Conservation (phyloP, 2,797 vertebrate species). For the Sciurus carolinensis region DNA sequence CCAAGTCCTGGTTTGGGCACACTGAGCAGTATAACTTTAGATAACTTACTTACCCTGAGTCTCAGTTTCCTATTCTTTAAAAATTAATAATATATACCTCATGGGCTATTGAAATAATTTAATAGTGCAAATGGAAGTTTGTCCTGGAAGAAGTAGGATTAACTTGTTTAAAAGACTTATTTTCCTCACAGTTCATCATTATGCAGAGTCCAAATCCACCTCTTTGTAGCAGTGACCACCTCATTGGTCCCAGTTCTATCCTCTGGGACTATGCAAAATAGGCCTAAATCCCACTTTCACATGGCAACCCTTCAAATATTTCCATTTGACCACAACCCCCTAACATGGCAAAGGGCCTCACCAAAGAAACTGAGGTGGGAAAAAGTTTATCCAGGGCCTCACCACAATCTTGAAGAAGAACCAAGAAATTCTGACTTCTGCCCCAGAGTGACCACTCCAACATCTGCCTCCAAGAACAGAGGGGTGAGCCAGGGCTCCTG, state of each 20-base stretch:
- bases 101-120: neutral
- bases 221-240: neutral
- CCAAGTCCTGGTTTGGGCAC: neutral
- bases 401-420: conserved; percentile 72
- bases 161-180: neutral
- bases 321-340: conserved; percentile 59
- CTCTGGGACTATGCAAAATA: conserved; percentile 9
- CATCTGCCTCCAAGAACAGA: conserved; percentile 54
- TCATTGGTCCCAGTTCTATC: neutral
- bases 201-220: neutral
- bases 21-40: neutral
- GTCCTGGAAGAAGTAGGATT: neutral
- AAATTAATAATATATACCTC: conserved; percentile 48
- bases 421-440: conserved; percentile 29
- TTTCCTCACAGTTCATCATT: neutral
- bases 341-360: conserved; percentile 59
- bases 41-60: neutral
- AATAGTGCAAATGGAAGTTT: neutral
- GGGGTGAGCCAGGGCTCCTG: conserved; percentile 40
- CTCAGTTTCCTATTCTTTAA: conserved; percentile 45
- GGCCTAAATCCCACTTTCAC: neutral
- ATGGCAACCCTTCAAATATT: conserved; percentile 54
- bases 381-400: conserved; percentile 44
- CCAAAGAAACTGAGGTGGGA: conserved; percentile 72
- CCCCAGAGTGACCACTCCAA: conserved; percentile 38